Evolutionary conservation across 1,140 invertebrate species (phyloP), one percentile per base, ranked within the genome.

Genomic region (Tetramorium alpestre): DNA sequence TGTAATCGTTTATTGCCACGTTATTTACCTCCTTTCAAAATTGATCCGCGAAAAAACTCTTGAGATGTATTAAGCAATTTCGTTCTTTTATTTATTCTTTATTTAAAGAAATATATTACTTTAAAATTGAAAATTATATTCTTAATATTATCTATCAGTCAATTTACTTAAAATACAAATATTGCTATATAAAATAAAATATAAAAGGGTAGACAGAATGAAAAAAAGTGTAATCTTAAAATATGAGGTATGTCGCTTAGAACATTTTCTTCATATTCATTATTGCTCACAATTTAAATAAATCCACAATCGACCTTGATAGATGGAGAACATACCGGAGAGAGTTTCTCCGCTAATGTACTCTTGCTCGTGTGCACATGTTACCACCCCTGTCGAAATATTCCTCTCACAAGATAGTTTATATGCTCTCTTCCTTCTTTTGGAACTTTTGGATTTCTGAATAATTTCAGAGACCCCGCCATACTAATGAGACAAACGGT

Each of bases 401-500:
- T 18, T 7, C 22, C 47, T 18, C 1, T 67, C 22, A 16, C 33
- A 72, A 56, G 38, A 28, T 60, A 58, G 56, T 44, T 62, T 51
- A 41, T 87, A 38, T 7, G 13, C 22, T 25, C 11, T 1, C 0
- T 22, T 18, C 51, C 44, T 60, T 49, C 11, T n/a, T n/a, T n/a
- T 7, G 22, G 18, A n/a, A 80, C 25, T 54, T 84, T 38, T 33
- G 13, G 28, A 67, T 84, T 67, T 64, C 75, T 33, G 33, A 88
- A 58, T 41, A 60, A 88, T 70, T 88, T 75, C 38, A 60, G 13
- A 6, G 16, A 4, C 8, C 13, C 33, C n/a, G 6, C 38, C 10
- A 81, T 81, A 49, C 22, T 81, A 81, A 72, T 81, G 78, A 81
- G 49, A 70, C 49, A 81, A 33, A 72, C 33, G 49, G 64, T 70